Base-by-base conservation (phyloP, 2,888 invertebrate species). In the Sceliomorpha sp. region DNA sequence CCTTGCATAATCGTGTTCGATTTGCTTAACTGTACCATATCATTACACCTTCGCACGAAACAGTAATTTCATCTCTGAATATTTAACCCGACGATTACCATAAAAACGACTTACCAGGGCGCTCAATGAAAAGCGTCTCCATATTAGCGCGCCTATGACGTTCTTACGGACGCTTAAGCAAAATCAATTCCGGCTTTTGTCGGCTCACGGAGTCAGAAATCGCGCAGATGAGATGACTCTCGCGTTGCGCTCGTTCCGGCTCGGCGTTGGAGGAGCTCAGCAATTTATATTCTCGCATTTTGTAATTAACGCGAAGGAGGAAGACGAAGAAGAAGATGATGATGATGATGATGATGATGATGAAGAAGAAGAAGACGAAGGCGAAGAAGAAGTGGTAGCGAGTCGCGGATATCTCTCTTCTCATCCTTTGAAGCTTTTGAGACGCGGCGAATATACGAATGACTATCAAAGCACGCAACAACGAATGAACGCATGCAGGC, bases 251-350 rank as follows among this genome's bases (percentile, higher is more conserved):
- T 13, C 37, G 37, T 37, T 37, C 37, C 37, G 17, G 13, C 37
- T 9, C 15, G 20, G 45, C 24, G n/a, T n/a, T n/a, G n/a, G 13
- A 26, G 3, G 40, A 20, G 76, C 72, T 70, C 70, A 73, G 82
- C 85, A 84, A 85, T 85, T 84, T 82, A 81, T 86, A 81, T 82
- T 81, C 81, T 80, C 77, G 81, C 74, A 62, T 83, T 84, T 81
- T 80, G 82, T 84, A 86, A 87, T 87, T 86, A 86, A 86, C 83
- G 77, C 82, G 73, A 40, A 50, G 42, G 32, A 42, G 58, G 39
- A 53, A 53, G 45, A 42, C 74, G 76, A 37, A 13, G 64, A 73
- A 72, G 79, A 42, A 15, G 70, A 72, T 72, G 80, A 80, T 82
- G 81, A 80, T n/a, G n/a, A n/a, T n/a, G n/a, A n/a, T n/a, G n/a